A percentile compares a stretch with the other conserved stretches of the same genome.
Evolutionary conservation across 2,113 vertebrate species (phyloP).

Genomic region (Xyrauchen texanus): DNA sequence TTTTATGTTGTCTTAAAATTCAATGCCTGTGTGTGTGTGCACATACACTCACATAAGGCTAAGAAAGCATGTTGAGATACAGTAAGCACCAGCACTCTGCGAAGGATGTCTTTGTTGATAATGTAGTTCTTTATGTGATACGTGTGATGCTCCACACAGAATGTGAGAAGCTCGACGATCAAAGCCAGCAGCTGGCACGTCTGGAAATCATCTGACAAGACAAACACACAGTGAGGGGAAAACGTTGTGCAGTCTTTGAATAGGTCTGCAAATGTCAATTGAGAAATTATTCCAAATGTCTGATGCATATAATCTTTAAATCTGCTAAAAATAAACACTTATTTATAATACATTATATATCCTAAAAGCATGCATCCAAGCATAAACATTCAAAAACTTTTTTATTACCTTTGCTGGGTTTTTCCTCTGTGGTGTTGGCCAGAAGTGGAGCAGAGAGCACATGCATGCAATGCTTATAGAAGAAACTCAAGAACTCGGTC

Average conservation of each 20-base stretch:
- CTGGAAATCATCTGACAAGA: slow-evolving; percentile 91
- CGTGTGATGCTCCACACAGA: slow-evolving; percentile 98
- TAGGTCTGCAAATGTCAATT: background rate
- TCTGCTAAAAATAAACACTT: background rate
- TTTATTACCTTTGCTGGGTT: slow-evolving; percentile 95
- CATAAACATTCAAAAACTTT: background rate
- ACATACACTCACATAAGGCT: slow-evolving; percentile 87
- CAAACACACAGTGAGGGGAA: background rate
- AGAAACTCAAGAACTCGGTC: slow-evolving; percentile 98
- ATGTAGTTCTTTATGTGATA: slow-evolving; percentile 99
- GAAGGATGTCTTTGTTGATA: slow-evolving; percentile 98
- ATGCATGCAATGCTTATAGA: slow-evolving; percentile 99
- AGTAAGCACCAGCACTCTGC: slow-evolving; percentile 94
- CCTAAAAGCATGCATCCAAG: slow-evolving; percentile 2
- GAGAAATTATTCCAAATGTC: background rate
- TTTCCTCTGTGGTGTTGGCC: slow-evolving; percentile 98
- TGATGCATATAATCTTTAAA: slow-evolving; percentile 4
- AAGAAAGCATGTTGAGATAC: slow-evolving; percentile 95
- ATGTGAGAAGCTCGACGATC: slow-evolving; percentile 94
- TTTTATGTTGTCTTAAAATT: too few relatives aligned
- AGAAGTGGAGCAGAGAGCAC: slow-evolving; percentile 97
- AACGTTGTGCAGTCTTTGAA: background rate
- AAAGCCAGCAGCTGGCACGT: slow-evolving; percentile 95
- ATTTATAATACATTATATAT: background rate
- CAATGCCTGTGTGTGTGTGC: too few relatives aligned